Conservation (phyloP, 2,797 vertebrate genomes). For the Antrozous pallidus region DNA sequence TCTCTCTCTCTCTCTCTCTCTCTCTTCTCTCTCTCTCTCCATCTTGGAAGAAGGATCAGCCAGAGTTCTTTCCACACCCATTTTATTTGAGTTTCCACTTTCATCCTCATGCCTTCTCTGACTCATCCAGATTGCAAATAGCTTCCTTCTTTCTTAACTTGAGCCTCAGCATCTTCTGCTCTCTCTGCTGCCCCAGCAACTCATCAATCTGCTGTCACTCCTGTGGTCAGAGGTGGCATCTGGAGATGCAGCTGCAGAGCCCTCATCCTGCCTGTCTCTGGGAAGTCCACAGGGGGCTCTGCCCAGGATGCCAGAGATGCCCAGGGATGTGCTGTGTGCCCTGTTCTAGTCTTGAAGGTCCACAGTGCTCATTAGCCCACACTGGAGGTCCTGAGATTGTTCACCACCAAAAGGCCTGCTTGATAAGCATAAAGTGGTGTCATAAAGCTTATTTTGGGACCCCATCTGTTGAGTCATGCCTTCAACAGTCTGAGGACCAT, state of each 20-base stretch:
- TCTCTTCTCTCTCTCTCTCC: neutral
- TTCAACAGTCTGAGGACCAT: neutral
- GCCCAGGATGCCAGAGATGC: neutral
- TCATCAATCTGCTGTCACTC: neutral
- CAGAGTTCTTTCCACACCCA: neutral
- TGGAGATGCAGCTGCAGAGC: neutral
- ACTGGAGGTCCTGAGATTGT: neutral
- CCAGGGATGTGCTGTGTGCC: fast-evolving
- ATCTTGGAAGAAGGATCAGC: neutral
- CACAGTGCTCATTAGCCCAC: neutral
- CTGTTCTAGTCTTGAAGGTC: neutral
- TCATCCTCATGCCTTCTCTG: neutral
- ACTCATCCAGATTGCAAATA: neutral
- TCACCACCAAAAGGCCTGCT: neutral
- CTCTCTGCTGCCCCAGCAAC: neutral
- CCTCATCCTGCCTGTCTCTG: neutral
- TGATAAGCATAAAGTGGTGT: neutral
- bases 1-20: neutral
- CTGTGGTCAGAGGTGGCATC: neutral
- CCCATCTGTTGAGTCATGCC: neutral
- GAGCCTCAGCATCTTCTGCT: neutral
- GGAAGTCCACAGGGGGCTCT: neutral
- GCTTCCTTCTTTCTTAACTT: neutral
- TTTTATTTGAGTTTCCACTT: neutral
- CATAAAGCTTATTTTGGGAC: neutral